Percentiles rank a stretch among this genome's conserved stretches.
Evolutionary conservation across 1,140 invertebrate genomes (phyloP).

Genomic region (Chlorops oryzae): DNA sequence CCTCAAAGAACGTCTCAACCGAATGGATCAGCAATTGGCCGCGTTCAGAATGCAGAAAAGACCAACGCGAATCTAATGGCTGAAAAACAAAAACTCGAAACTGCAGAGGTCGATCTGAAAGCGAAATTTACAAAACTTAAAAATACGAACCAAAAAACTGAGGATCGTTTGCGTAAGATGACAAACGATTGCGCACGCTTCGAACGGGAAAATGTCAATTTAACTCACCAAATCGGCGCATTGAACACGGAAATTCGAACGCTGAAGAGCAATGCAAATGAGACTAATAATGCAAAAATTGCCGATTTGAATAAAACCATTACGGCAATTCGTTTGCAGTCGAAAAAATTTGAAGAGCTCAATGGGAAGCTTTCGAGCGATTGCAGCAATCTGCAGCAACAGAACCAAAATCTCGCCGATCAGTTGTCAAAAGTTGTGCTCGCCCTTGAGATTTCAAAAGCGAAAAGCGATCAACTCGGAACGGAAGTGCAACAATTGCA

Average conservation of each 20-base stretch:
- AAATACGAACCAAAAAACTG: conserved; percentile 11
- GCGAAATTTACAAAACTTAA: conserved; percentile 12
- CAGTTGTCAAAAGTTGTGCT: conserved; percentile 16
- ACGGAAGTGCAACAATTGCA: conserved; percentile 9
- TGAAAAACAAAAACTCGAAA: conserved; percentile 13
- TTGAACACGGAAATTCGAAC: conserved; percentile 21
- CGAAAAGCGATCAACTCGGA: not conserved
- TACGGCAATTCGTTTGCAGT: no score
- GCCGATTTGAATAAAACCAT: no score
- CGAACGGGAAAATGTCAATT: conserved; percentile 14
- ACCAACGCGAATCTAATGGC: not conserved
- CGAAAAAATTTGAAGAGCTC: conserved; percentile 2
- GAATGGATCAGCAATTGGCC: conserved; percentile 14
- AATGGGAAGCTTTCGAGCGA: conserved; percentile 11
- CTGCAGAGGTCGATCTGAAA: conserved; percentile 13
- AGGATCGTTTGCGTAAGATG: conserved; percentile 16
- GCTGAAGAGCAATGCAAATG: not conserved
- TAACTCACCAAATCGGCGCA: conserved; percentile 24
- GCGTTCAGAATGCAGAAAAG: conserved; percentile 10
- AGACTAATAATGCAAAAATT: no score
- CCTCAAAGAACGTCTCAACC: conserved; percentile 11
- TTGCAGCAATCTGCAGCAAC: conserved; percentile 7
- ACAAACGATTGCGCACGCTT: conserved; percentile 7
- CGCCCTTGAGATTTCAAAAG: conserved; percentile 10
- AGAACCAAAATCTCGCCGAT: conserved; percentile 13